Conservation (phyloP, 2,888 invertebrate genomes). For the Strigamia maritima region DNA sequence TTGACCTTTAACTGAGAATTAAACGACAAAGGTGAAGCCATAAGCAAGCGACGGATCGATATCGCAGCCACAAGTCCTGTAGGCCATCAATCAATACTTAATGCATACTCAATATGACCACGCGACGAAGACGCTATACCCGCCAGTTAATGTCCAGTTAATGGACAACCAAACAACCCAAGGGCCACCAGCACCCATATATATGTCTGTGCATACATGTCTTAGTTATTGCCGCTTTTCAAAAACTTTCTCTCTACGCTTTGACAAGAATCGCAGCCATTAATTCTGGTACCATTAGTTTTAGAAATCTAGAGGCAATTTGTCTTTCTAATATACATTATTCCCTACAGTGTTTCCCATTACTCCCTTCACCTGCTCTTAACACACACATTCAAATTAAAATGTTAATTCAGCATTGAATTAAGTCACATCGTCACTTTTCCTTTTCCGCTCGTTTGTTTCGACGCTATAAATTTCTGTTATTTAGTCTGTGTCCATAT, state of each 20-base stretch:
- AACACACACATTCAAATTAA: constrained; percentile 4
- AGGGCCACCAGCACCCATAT: not conserved
- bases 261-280: not conserved
- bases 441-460: too few relatives aligned
- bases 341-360: not conserved
- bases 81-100: constrained; percentile 29
- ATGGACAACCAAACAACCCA: constrained; percentile 11
- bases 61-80: constrained; percentile 19
- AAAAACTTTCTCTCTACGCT: not conserved
- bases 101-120: constrained; percentile 19
- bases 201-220: not conserved
- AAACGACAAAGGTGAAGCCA: constrained; percentile 13
- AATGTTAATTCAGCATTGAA: not conserved
- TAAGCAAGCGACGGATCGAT: not conserved
- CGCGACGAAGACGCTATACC: not conserved
- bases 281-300: not conserved
- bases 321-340: not conserved
- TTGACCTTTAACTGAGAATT: constrained; percentile 8
- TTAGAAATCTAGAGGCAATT: not conserved
- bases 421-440: not conserved
- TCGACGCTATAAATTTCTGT: too few relatives aligned
- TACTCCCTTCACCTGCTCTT: not conserved
- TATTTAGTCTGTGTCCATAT: too few relatives aligned
- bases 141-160: constrained; percentile 9
- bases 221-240: not conserved